phyloP scores from a whole-genome alignment of 2,888 invertebrate genomes.

The Mamestra brassicae region DNA sequence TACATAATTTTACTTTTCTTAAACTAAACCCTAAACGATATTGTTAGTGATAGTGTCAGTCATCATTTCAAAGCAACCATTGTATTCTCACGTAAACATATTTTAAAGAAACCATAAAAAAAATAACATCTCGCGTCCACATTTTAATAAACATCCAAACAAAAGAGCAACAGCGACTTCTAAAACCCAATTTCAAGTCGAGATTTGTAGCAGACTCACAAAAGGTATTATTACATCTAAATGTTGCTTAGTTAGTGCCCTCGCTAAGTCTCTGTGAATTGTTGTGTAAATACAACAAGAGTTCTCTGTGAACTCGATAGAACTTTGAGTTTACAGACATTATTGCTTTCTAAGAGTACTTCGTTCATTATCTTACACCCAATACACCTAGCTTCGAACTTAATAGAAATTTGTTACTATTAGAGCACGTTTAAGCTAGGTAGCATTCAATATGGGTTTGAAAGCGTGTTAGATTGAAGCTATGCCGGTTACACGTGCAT shows the following conservation, averaged over 20 bases:
- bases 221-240: constrained; percentile 71
- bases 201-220: constrained; percentile 69
- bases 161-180: constrained; percentile 38
- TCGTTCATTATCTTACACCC: constrained; percentile 74
- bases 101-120: no score
- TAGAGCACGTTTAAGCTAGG: constrained; percentile 27
- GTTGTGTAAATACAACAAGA: constrained; percentile 75
- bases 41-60: no score
- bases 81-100: not conserved
- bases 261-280: constrained; percentile 69
- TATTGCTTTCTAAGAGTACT: constrained; percentile 76
- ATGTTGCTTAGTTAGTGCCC: constrained; percentile 68
- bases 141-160: constrained; percentile 22
- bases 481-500: not conserved
- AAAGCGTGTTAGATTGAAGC: not conserved
- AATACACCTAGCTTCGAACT: constrained; percentile 54
- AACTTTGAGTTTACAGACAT: constrained; percentile 69
- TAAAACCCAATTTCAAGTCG: constrained; percentile 61
- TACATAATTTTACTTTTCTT: no score
- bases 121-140: not conserved
- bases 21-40: no score
- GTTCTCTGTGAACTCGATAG: constrained; percentile 72
- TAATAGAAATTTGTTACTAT: constrained; percentile 59
- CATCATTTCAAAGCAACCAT: not conserved
- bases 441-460: constrained; percentile 20